These are phyloP conservation scores for Drosophila mayri DNA, from an alignment of 1,140 invertebrate genomes.

Conservation along the genomic window DNA sequence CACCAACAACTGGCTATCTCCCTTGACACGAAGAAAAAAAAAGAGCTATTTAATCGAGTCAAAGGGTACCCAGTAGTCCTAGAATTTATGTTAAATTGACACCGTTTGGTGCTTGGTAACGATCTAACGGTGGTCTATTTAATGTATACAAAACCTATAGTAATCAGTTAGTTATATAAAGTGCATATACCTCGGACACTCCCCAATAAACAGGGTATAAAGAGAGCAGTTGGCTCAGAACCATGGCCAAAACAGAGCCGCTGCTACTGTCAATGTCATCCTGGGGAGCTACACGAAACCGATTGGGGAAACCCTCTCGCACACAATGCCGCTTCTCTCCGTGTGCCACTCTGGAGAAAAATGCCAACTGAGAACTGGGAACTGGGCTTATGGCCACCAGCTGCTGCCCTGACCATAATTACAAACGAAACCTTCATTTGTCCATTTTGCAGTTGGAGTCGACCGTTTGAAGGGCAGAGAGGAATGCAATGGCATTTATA, in stretches of 20 bases:
- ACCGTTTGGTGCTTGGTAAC: no score
- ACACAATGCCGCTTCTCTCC: background rate
- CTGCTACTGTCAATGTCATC: constrained; percentile 46
- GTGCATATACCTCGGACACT: background rate
- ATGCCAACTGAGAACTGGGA: constrained; percentile 25
- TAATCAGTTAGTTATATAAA: background rate
- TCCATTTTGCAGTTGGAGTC: constrained; percentile 35
- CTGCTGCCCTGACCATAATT: constrained; percentile 50
- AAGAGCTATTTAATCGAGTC: background rate
- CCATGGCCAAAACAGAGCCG: constrained; percentile 39
- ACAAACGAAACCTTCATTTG: constrained; percentile 52
- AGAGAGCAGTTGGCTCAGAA: constrained; percentile 28
- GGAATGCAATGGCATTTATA: constrained; percentile 6
- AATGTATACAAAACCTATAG: background rate
- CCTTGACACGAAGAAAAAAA: constrained; percentile 12
- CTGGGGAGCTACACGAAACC: constrained; percentile 23
- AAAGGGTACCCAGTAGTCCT: constrained; percentile 7
- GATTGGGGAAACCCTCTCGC: constrained; percentile 26
- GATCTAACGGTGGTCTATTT: background rate
- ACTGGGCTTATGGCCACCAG: constrained; percentile 58
- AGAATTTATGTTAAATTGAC: background rate
- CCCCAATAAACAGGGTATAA: constrained; percentile 5
- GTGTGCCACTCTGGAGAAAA: constrained; percentile 8
- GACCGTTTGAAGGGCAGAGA: constrained; percentile 3
- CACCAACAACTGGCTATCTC: constrained; percentile 40